Conservation (phyloP, 1,140 invertebrate species). For the Heterodera schachtii region DNA sequence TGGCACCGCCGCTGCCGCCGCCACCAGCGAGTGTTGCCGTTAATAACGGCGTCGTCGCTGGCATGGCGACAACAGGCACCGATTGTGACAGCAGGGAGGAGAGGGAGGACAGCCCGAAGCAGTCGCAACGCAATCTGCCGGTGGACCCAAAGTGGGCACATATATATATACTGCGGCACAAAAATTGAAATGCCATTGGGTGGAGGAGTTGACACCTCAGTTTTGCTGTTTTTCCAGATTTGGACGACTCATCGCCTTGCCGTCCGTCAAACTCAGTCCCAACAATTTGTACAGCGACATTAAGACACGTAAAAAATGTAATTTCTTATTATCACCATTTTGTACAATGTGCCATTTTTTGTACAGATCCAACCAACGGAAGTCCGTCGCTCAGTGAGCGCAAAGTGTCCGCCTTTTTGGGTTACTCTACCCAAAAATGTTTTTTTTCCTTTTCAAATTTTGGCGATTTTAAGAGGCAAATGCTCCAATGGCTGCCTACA, state of each 20-base stretch:
- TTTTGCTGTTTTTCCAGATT: constrained; percentile 10
- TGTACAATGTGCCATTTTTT: neutral
- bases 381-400: constrained; percentile 49
- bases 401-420: constrained; percentile 44
- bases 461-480: constrained; percentile 34
- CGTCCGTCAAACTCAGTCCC: constrained; percentile 49
- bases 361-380: constrained; percentile 52
- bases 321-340: neutral
- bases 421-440: neutral
- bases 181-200: too few relatives aligned
- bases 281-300: constrained; percentile 51
- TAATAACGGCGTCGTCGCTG: too few relatives aligned
- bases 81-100: constrained; percentile 37
- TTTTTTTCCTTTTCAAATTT: constrained; percentile 4
- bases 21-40: too few relatives aligned
- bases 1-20: too few relatives aligned
- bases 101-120: neutral
- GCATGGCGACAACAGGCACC: too few relatives aligned
- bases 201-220: too few relatives aligned
- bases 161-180: too few relatives aligned
- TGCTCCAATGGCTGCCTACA: constrained; percentile 44
- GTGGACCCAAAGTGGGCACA: neutral
- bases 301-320: constrained; percentile 35
- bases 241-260: constrained; percentile 49
- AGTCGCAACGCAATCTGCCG: neutral